phyloP scores from a whole-genome alignment of 2,113 vertebrate species.

The Xenus cinereus region DNA sequence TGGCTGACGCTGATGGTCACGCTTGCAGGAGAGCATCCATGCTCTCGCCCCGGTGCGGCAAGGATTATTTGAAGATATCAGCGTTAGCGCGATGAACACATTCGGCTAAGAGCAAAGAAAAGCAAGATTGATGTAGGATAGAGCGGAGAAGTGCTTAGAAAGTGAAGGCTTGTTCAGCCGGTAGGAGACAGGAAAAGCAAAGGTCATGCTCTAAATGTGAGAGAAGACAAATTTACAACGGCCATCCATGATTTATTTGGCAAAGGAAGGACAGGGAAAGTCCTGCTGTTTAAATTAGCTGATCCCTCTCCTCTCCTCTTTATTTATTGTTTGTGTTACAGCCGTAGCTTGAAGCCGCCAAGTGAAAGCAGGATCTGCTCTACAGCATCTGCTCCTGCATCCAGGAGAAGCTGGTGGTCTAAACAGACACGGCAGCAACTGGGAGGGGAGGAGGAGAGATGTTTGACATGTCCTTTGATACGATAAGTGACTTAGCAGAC shows the following conservation, averaged over 20 bases:
- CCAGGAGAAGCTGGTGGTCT: not conserved
- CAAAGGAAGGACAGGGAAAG: not conserved
- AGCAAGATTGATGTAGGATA: not conserved
- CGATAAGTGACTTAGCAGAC: not conserved
- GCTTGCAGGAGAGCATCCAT: not conserved
- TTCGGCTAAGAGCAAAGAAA: not conserved
- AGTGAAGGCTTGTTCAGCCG: not conserved
- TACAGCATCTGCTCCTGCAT: not conserved
- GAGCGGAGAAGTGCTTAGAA: not conserved
- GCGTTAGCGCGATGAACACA: not conserved
- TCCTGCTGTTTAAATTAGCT: not conserved
- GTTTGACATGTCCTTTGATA: not conserved
- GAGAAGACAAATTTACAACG: not conserved
- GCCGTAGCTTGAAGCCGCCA: not conserved
- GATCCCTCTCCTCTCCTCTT: not conserved
- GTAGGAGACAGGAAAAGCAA: not conserved
- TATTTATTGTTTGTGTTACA: not conserved
- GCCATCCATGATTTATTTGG: not conserved
- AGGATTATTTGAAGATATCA: not conserved
- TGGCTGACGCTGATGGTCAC: not conserved
- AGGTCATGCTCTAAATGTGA: not conserved
- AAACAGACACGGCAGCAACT: accelerated
- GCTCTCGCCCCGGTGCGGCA: accelerated
- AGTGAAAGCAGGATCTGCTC: not conserved
- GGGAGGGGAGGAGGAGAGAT: not conserved